A percentile compares a stretch with the other conserved stretches of the same genome.
Conservation (phyloP, 2,888 invertebrate genomes). For the Andrena hattorfiana region DNA sequence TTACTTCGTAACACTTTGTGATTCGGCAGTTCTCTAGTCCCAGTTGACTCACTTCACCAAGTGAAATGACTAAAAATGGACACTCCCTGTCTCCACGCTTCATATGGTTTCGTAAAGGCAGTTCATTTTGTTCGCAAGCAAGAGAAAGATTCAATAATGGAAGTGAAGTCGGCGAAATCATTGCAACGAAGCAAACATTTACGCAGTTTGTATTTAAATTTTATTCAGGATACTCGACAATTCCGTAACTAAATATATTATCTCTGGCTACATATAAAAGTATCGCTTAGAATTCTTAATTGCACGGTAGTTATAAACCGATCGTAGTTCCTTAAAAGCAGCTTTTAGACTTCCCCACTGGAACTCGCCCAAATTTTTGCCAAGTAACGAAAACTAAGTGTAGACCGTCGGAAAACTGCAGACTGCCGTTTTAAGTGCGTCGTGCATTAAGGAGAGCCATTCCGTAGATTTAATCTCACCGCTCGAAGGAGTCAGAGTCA, state of each 20-base stretch:
- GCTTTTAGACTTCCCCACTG: conserved; percentile 6
- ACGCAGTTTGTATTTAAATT: too few species aligned
- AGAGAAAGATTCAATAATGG: too few species aligned
- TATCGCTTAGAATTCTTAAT: conserved; percentile 56
- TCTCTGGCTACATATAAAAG: background rate
- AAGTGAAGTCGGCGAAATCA: too few species aligned
- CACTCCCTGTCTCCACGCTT: too few species aligned
- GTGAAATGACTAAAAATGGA: too few species aligned
- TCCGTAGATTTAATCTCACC: conserved; percentile 21
- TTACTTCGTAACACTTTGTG: too few species aligned
- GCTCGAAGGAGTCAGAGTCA: conserved; percentile 36
- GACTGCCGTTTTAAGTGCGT: conserved; percentile 30
- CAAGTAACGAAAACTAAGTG: conserved; percentile 71
- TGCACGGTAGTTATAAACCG: conserved; percentile 65
- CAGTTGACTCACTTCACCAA: too few species aligned
- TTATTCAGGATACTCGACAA: background rate
- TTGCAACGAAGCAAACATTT: too few species aligned
- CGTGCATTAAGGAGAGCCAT: conserved; percentile 2
- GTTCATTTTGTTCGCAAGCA: too few species aligned
- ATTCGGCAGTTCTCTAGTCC: too few species aligned
- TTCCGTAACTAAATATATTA: background rate
- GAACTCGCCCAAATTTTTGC: conserved; percentile 61
- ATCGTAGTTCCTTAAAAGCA: conserved; percentile 27
- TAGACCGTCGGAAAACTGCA: conserved; percentile 10
- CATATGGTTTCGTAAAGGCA: too few species aligned